Evolutionary conservation across 2,113 vertebrate species (phyloP), one percentile per base, ranked within the genome.

Genomic region (Hippocampus guttulatus): DNA sequence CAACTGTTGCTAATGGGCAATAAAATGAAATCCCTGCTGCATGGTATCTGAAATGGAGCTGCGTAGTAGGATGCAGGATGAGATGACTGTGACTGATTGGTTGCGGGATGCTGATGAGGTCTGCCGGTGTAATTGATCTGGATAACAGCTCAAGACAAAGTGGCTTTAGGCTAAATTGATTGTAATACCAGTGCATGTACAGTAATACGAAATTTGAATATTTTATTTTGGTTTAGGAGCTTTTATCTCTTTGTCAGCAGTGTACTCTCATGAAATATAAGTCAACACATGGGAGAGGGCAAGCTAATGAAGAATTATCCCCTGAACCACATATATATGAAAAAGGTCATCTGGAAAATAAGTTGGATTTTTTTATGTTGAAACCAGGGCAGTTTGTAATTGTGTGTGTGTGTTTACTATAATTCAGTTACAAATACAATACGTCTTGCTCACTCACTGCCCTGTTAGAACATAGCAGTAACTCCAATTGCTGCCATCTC

Each of bases 1-100:
- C 81, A 71, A 81, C 87, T 87, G 83, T 77, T 83, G 80, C 72
- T 73, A 73, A 76, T 69, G 75, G 70, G 78, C 77, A 77, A 78
- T 88, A 75, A 73, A 75, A 76, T 72, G 18, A 76, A 80, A 64
- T 49, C 73, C 81, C 74, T 43, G 65, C 77, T 70, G 71, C 38
- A 77, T 38, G 49, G 43, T 68, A 64, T 68, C 49, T 49, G 70
- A 77, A 66, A 65, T 51, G 66, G 75, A 83, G 74, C 68, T 25
- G 0, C 38, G 14, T 12, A 52, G 73, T 25, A 9, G 77, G 70
- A 67, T 62, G 33, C 76, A 38, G 3, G 64, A 68, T 49, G 75
- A 70, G 78, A 74, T 38, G 67, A 11, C 21, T 0, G 54, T n/a
- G 65, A 64, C 65, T 66, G 73, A 54, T n/a, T 57, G 76, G 79